These are phyloP conservation scores for Pyrgilauda ruficollis DNA, from an alignment of 2,113 vertebrate species.

Conservation along the genomic window DNA sequence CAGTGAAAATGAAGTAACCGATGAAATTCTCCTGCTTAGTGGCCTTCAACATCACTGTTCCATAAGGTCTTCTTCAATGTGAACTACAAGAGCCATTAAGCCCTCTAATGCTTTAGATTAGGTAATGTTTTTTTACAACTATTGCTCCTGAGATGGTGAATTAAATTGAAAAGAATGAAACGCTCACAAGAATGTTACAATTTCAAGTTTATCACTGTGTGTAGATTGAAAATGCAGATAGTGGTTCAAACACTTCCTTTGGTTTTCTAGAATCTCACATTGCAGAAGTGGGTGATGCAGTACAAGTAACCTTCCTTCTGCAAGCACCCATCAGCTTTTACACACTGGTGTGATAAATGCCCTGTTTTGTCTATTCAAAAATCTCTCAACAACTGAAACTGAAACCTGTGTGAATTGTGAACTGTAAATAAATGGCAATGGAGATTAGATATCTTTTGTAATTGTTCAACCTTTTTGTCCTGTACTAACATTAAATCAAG, in stretches of 20 bases:
- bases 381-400: not conserved
- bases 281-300: not conserved
- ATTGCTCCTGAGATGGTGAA: not conserved
- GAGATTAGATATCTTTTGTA: not conserved
- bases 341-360: not conserved
- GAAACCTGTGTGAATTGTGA: not conserved
- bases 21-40: not conserved
- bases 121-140: not conserved
- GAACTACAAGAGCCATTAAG: not conserved
- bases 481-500: not conserved
- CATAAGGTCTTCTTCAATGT: not conserved
- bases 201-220: not conserved
- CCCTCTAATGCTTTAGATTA: not conserved
- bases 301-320: not conserved
- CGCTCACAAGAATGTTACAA: not conserved
- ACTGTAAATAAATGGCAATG: conserved; percentile 33
- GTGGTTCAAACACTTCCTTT: not conserved
- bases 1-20: not conserved
- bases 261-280: not conserved
- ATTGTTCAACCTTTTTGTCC: not conserved
- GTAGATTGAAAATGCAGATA: not conserved
- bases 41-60: not conserved
- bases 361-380: not conserved
- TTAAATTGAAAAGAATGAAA: not conserved
- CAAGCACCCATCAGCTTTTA: not conserved